Base-by-base conservation (phyloP, 2,888 invertebrate genomes). In the Dryococelus australis region DNA sequence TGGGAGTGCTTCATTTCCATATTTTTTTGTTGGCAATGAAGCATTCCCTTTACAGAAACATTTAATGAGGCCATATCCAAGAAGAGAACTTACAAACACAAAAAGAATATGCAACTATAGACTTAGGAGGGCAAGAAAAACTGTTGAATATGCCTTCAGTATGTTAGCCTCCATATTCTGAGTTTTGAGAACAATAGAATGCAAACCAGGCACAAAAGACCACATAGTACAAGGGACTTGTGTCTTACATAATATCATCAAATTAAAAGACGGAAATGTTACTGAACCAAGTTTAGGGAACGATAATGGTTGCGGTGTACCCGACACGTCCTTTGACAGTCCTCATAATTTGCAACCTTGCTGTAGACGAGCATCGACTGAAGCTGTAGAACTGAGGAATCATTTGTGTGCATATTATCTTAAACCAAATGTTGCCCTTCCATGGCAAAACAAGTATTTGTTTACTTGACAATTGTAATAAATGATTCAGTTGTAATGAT, bases 11-110 rank as follows among this genome's bases (percentile, higher is more conserved):
- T 26, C 13, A 43, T 83, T 88, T n/a, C 87, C 78, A 24, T 85
- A 85, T 86, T 87, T 78, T n/a, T 51, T 87, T 87, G 86, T 88
- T 10, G 88, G 47, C 9, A 87, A 88, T 83, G 87, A 87, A 86
- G 88, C 88, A 13, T 88, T 88, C 85, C 88, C 88, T 26, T 81
- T 88, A 43, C 51, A 86, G 24, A 78, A 47, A 24, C 35, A 87
- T 43, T 65, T 88, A 43, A 81, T 88, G 85, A 80, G 80, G 53
- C 87, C 88, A 28, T 88, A 84, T 83, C 79, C 88, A 35, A 81
- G 86, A 43, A 87, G 84, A 85, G n/a, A 86, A 28, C 81, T 88
- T 20, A 78, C 86, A 83, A 35, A 87, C 28, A 85, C 79, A 84
- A 47, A 84, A 65, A 79, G 84, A 78, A 86, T 88, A 43, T 88